Evolutionary conservation across 1,140 invertebrate genomes (phyloP), one percentile per base, ranked within the genome.

Genomic region (Ridgeia piscesae): DNA sequence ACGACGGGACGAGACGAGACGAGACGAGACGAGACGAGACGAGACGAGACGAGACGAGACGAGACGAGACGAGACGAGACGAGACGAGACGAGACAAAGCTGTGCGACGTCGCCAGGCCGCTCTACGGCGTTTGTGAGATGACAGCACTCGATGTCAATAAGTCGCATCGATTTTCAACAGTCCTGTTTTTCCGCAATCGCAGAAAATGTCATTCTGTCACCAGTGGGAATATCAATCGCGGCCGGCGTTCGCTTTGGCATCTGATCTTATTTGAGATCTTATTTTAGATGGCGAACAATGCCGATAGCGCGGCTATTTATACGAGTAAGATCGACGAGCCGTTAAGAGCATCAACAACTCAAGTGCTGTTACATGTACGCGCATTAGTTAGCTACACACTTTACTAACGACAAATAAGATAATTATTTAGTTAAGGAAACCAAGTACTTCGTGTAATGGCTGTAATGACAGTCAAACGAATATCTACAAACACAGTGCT

Each of bases 171-270:
- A 77, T 77, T 77, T 77, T 77, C 14, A 21, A 77, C 58, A 31
- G 58, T 77, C 58, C 42, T 42, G 58, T 77, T 77, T 77, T 77
- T 77, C 58, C 58, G 58, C 58, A 77, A 77, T 77, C 58, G 58
- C 58, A 77, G 58, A 77, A 77, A 77, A 77, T 31, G 58, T 77
- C 58, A 77, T 77, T 77, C 58, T 77, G 58, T 77, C 58, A 77
- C 58, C 58, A 77, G 58, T 77, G 58, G 58, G 58, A 77, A 77
- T 77, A 77, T 77, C 58, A 77, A 77, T 77, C 58, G 58, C 17
- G 58, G 58, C 1, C 6, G 8, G 58, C 58, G 58, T 77, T 77
- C 58, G 58, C 58, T 77, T 17, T 77, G 11, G 58, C 58, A 77
- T 77, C 17, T 77, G 58, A 77, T 77, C 58, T 77, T 77, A 77